Base-by-base conservation (phyloP, 2,797 vertebrate genomes). In the Arctocebus calabarensis region DNA sequence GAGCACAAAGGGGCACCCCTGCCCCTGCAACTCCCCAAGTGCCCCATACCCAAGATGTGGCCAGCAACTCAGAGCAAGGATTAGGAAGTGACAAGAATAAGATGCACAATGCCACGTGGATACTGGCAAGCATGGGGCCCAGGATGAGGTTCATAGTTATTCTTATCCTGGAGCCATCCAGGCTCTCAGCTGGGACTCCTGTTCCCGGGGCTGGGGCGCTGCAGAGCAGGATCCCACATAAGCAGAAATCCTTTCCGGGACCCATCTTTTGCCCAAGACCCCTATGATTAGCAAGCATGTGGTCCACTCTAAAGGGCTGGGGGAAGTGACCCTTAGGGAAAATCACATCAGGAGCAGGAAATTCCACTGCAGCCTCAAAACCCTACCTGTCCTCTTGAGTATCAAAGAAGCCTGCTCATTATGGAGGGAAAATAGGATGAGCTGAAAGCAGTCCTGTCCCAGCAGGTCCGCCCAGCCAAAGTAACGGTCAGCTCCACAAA, bases 71-170 rank as follows among this genome's bases (percentile, higher is more conserved):
- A 29, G 17, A 4, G 12, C 55, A 37, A 81, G 77, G 10, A 40
- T 29, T 7, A 5, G 45, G 61, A 73, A 23, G 37, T 5, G 3
- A 20, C 0, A 0, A 22, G 40, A 27, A 14, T 37, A 52, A 61
- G 57, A 29, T 1, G 0, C 34, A 20, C 6, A 45, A 25, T 7
- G 17, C 29, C 48, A 48, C 22, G 23, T 48, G 14, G 25, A 22
- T 3, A 0, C 13, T 55, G 61, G 16, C 1, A 55, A 40, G 27
- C 32, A 7, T 4, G 14, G 22, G 62, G 29, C 20, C 45, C 7
- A 29, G 48, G 71, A 23, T 23, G n/a, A 8, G 23, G 23, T 59
- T 7, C n/a, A 25, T 9, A 20, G 37, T 70, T 19, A 48, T 37
- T 52, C 43, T 85, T 14, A 4, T 32, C 43, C 89, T 62, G 73